phyloP scores from a whole-genome alignment of 1,140 invertebrate genomes.

The Drosophila novamexicana region DNA sequence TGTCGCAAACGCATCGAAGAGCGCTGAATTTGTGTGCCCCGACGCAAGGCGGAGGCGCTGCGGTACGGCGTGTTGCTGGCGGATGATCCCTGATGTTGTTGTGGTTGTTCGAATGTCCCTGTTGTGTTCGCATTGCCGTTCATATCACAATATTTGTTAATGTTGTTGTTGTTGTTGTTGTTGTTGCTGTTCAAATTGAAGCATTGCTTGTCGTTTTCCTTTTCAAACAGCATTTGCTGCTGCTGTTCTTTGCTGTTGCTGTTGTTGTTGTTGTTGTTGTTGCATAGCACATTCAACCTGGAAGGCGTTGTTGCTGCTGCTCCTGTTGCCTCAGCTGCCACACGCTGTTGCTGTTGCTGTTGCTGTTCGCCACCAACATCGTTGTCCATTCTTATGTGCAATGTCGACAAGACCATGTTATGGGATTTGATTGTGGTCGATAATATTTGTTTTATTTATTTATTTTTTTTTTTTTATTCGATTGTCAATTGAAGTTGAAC shows the following conservation, averaged over 20 bases:
- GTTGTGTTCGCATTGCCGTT: slow-evolving; percentile 55
- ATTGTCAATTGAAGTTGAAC: slow-evolving; percentile 1
- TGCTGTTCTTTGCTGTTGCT: slow-evolving; percentile 38
- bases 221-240: slow-evolving; percentile 33
- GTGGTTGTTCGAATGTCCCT: slow-evolving; percentile 25
- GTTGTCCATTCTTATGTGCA: slow-evolving; percentile 72
- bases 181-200: slow-evolving; percentile 42
- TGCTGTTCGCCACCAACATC: slow-evolving; percentile 37
- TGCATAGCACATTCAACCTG: slow-evolving; percentile 6
- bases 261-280: slow-evolving; percentile 34
- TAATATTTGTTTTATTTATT: not conserved
- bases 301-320: slow-evolving; percentile 3
- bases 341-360: slow-evolving; percentile 13
- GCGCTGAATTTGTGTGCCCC: slow-evolving; percentile 71
- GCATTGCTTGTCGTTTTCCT: slow-evolving; percentile 37
- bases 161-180: slow-evolving; percentile 38
- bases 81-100: slow-evolving; percentile 20
- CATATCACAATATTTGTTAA: slow-evolving; percentile 65
- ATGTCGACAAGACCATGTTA: slow-evolving; percentile 75
- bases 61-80: slow-evolving; percentile 46
- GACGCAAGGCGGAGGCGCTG: slow-evolving; percentile 59
- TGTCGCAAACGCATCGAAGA: slow-evolving; percentile 80
- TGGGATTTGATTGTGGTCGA: not conserved
- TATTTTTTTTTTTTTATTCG: not conserved
- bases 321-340: slow-evolving; percentile 12